Evolutionary conservation across 2,113 vertebrate species (phyloP).

Genomic region (Dipodomys ordii): DNA sequence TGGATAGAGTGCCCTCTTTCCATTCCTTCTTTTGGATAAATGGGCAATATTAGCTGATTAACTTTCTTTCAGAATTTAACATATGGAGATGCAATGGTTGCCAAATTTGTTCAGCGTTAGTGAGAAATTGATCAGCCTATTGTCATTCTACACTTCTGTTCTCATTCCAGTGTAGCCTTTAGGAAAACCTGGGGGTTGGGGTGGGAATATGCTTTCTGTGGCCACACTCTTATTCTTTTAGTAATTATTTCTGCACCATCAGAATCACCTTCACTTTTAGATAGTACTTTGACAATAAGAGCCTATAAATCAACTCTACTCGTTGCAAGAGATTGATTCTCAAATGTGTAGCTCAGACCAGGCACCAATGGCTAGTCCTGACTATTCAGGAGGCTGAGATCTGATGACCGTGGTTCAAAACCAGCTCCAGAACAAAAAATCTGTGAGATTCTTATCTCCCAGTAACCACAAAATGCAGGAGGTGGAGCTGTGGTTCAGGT

Average conservation of each 20-base stretch:
- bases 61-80: background rate
- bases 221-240: background rate
- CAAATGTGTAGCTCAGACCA: background rate
- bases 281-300: background rate
- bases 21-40: background rate
- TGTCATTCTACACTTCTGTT: constrained; percentile 20
- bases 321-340: background rate
- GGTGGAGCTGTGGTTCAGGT: no score
- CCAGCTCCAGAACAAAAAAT: no score
- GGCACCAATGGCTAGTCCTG: no score
- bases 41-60: background rate
- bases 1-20: background rate
- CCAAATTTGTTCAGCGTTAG: background rate
- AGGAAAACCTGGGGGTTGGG: background rate
- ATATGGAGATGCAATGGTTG: background rate
- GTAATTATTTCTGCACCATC: background rate
- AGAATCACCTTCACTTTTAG: background rate
- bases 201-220: background rate
- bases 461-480: no score
- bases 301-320: background rate
- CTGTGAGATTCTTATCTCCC: no score
- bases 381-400: no score
- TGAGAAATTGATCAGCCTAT: constrained; percentile 47
- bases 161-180: background rate
- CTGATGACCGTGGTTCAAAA: no score